phyloP scores from a whole-genome alignment of 2,797 vertebrate species.

The Heterohyrax brucei region DNA sequence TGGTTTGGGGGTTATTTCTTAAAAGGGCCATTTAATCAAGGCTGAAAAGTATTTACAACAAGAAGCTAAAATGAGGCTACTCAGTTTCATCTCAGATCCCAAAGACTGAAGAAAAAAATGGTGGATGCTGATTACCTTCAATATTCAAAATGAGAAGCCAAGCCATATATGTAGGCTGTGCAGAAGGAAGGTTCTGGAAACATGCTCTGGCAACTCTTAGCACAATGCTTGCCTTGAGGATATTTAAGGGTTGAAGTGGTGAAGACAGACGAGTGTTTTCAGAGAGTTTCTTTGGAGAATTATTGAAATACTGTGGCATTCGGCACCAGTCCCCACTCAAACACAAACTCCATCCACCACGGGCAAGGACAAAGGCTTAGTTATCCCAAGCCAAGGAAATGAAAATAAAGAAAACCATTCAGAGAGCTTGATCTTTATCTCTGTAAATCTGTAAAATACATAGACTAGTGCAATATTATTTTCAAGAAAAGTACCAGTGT shows the following conservation, averaged over 20 bases:
- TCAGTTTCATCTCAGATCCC: constrained; percentile 24
- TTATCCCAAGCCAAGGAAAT: neutral
- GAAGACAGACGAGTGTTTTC: constrained; percentile 60
- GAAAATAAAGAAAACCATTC: neutral
- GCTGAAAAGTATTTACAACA: constrained; percentile 16
- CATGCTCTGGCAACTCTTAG: constrained; percentile 26
- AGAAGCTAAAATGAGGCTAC: neutral
- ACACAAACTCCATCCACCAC: neutral
- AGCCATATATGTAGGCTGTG: neutral
- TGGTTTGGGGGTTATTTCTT: neutral
- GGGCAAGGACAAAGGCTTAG: neutral
- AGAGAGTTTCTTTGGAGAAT: constrained; percentile 29
- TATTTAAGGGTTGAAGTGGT: constrained; percentile 44
- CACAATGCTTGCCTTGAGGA: neutral
- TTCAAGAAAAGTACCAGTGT: constrained; percentile 19
- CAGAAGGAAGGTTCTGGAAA: constrained; percentile 37
- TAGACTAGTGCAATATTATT: neutral
- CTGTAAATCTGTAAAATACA: neutral
- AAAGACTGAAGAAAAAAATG: constrained; percentile 57
- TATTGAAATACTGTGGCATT: constrained; percentile 28
- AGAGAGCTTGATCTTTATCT: neutral
- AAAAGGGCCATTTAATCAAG: constrained; percentile 10
- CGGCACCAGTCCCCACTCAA: neutral
- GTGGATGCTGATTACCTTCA: neutral
- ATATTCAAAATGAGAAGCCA: neutral